Percentiles rank a stretch among this genome's conserved stretches.
Evolutionary conservation across 2,888 invertebrate genomes (phyloP).

Genomic region (Rambutsinella grinnellia): DNA sequence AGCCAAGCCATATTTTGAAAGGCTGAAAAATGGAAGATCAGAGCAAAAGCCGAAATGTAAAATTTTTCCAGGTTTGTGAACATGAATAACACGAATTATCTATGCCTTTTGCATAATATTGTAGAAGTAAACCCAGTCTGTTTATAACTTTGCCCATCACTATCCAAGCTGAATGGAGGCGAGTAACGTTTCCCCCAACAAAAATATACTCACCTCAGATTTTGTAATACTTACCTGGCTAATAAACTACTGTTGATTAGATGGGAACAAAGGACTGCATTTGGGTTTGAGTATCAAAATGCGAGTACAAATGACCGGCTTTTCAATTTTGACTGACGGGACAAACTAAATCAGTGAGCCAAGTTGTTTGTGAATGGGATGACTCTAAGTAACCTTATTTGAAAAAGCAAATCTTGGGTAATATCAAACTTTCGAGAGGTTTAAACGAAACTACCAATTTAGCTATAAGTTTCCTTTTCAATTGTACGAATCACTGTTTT

Average conservation of each 20-base stretch:
- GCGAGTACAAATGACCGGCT: neutral
- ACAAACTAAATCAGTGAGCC: neutral
- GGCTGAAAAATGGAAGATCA: conserved; percentile 2
- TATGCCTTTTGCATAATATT: conserved; percentile 13
- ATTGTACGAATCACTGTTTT: too few relatives aligned
- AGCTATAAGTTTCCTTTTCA: too few relatives aligned
- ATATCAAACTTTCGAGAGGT: neutral
- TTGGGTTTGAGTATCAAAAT: neutral
- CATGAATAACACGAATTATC: conserved; percentile 4
- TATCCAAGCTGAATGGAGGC: neutral
- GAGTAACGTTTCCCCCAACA: neutral
- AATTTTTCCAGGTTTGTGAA: conserved; percentile 48
- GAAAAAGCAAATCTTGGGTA: too few relatives aligned
- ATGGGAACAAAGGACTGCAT: neutral
- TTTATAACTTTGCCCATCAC: neutral
- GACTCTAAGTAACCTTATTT: too few relatives aligned
- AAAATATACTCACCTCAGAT: neutral
- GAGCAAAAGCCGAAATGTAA: conserved; percentile 51
- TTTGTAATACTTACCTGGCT: neutral
- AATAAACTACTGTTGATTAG: neutral
- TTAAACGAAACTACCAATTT: too few relatives aligned
- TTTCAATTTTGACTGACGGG: neutral
- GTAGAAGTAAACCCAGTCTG: neutral
- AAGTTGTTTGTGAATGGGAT: neutral
- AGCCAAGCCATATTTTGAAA: neutral